Evolutionary conservation across 1,140 invertebrate species (phyloP), one percentile per base, ranked within the genome.

Genomic region (Centruroides vittatus): DNA sequence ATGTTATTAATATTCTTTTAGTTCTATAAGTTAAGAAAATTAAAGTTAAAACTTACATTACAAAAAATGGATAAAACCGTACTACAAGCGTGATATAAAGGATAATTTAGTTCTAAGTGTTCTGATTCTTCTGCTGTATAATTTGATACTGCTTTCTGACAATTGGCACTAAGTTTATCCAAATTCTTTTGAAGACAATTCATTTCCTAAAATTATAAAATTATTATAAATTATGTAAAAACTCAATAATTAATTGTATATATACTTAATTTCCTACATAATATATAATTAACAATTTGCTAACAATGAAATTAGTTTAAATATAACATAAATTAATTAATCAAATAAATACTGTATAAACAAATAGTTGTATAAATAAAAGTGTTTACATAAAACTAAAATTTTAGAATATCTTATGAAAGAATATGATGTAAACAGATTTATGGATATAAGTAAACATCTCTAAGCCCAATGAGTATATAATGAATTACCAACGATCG

Each of bases 161-260:
- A 94, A 51, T 82, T 68, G 0, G 66, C 58, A 34, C 70, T 66
- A 23, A 87, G 72, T 7, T 78, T 78, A 57, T 94, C 89, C 55
- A 94, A 80, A 72, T 94, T 87, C 61, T 86, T 85, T 76, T 99
- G 94, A 12, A 99, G 78, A 74, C 96, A 99, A 53, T 84, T 72
- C 78, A 98, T 88, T 65, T 81, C 80, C 76, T 80, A 58, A 34
- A 64, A 65, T n/a, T 36, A 11, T 5, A 48, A 66, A 60, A 13
- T 35, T 12, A 23, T n/a, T 23, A 23, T 23, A 23, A 23, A 23
- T 23, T 23, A 46, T 12, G 9, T 48, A 47, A 48, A 7, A 47
- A 35, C 47, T 58, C 36, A 9, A 66, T 58, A 57, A 58, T 12
- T 23, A 55, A 13, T 10, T 68, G 12, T 8, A 46, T 13, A 12